Base-by-base conservation (phyloP, 2,113 vertebrate species). In the Rhizomys pruinosus region DNA sequence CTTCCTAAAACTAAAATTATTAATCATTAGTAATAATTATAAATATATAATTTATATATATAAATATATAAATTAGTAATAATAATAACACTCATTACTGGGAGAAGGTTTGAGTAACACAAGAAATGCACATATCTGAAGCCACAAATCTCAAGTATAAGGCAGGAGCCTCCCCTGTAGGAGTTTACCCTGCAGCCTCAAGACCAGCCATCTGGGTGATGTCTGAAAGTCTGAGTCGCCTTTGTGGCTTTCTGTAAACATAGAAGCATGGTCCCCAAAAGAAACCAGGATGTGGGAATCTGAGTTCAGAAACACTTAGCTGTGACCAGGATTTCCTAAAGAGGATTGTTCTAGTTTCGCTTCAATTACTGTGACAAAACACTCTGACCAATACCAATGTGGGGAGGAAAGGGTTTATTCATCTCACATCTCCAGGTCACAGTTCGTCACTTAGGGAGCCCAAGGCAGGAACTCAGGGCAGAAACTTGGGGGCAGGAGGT, bases 251-350 rank as follows among this genome's bases (percentile, higher is more conserved):
- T 84, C 84, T 25, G 47, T 52, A 34, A 55, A 59, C 39, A 78
- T n/a, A 39, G 47, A 86, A 89, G 7, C 39, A 27, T 44, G 20
- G 84, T 59, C 57, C 76, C 39, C 22, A 10, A 29, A 63, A 61
- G 69, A 63, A 82, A 13, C 29, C 32, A 61, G 57, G 55, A 22
- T 32, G 39, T 82, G 47, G 55, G 42, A 84, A 55, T 73, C 63
- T 73, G 37, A 55, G 4, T 25, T 84, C 52, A 76, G n/a, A 66
- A 47, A 47, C 32, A 34, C 20, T 37, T 79, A 79, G 39, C 84
- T 11, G 34, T 29, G 79, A 42, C 19, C 57, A 79, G 71, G 34
- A 12, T 93, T 93, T 91, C 72, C n/a, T 95, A 32, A 34, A 59
- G 63, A 92, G 55, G n/a, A n/a, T n/a, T n/a, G n/a, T n/a, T n/a